phyloP scores from a whole-genome alignment of 2,888 invertebrate species.

The Acleris holmiana region DNA sequence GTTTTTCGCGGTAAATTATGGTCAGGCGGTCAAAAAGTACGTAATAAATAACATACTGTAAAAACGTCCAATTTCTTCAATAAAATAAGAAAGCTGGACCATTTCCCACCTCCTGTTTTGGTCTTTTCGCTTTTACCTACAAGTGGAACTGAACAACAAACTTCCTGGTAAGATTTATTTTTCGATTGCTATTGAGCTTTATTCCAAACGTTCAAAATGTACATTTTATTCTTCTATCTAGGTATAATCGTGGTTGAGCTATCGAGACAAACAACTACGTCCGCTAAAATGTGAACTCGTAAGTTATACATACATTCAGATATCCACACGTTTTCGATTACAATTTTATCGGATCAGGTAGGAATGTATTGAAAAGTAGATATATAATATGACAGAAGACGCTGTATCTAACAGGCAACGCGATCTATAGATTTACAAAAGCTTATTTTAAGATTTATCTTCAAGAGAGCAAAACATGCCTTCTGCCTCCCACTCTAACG shows the following conservation, averaged over 20 bases:
- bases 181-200: conserved; percentile 23
- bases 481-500: too few species aligned
- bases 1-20: too few species aligned
- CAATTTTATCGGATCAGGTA: too few species aligned
- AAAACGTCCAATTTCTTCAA: background rate
- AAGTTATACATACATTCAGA: too few species aligned
- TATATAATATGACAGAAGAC: conserved; percentile 22
- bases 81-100: background rate
- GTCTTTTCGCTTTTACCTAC: background rate
- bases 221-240: conserved; percentile 34
- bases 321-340: too few species aligned
- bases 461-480: too few species aligned
- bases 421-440: conserved; percentile 5
- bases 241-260: conserved; percentile 6
- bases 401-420: conserved; percentile 12
- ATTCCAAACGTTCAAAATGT: conserved; percentile 11
- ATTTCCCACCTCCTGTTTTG: too few species aligned
- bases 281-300: too few species aligned
- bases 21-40: too few species aligned
- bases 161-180: background rate
- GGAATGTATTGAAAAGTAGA: too few species aligned
- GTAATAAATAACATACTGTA: too few species aligned
- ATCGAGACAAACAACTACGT: background rate
- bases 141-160: background rate
- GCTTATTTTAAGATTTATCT: background rate